phyloP scores from a whole-genome alignment of 35 echinoderm and acorn worm species.

The Lytechinus variegatus region DNA sequence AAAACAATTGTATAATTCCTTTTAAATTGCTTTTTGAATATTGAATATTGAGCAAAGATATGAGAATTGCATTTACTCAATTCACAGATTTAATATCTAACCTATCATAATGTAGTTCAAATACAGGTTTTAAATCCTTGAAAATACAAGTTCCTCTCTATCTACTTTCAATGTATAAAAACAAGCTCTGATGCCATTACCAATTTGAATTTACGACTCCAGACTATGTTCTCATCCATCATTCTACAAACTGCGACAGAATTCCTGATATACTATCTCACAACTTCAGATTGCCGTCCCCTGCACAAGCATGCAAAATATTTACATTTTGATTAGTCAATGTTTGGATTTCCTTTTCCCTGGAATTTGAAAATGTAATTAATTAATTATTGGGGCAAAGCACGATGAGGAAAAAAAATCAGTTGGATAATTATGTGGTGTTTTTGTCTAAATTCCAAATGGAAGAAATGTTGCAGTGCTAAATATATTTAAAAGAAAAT shows the following conservation, averaged over 20 bases:
- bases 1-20: no score
- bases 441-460: no score
- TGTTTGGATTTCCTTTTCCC: neutral
- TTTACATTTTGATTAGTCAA: neutral
- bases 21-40: no score
- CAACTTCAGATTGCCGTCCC: neutral
- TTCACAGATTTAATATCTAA: no score
- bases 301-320: slow-evolving; percentile 3
- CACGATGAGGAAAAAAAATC: neutral
- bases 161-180: neutral
- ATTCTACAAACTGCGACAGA: neutral
- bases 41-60: no score
- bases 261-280: neutral
- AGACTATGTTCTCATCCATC: neutral
- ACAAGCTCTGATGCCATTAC: neutral
- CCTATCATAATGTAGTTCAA: no score
- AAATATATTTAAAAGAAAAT: no score
- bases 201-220: neutral
- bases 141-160: neutral
- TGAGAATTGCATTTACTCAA: no score
- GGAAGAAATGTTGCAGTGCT: no score
- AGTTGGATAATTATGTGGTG: neutral
- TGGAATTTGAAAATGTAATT: neutral
- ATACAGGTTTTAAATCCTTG: no score
- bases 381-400: neutral